phyloP scores from a whole-genome alignment of 2,888 invertebrate species.

The Himalopsyche tibetana region DNA sequence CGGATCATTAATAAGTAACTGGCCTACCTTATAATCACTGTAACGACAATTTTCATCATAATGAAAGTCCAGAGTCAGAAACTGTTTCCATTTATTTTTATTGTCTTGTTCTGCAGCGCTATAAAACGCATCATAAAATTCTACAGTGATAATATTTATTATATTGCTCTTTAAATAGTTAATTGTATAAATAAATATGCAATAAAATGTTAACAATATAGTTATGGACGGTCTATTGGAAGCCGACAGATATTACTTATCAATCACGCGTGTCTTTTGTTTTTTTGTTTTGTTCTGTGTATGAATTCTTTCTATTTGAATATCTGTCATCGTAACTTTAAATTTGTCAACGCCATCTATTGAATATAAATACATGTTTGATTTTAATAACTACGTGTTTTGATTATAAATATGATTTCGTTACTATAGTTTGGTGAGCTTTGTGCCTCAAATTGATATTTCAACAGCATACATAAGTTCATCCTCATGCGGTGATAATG shows the following conservation, averaged over 20 bases:
- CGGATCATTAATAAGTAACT: too few relatives aligned
- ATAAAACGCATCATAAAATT: not conserved
- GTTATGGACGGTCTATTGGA: too few relatives aligned
- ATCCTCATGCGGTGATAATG: not conserved
- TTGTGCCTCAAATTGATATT: not conserved
- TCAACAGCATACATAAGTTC: not conserved
- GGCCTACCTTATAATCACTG: too few relatives aligned
- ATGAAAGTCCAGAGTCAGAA: too few relatives aligned
- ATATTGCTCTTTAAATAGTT: conserved; percentile 2
- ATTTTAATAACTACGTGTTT: conserved; percentile 4
- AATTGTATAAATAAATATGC: not conserved
- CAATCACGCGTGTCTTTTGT: too few relatives aligned
- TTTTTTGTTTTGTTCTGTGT: too few relatives aligned
- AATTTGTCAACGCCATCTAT: not conserved
- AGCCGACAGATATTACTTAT: too few relatives aligned
- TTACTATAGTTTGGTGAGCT: not conserved
- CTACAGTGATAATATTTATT: not conserved
- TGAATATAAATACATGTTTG: conserved; percentile 20
- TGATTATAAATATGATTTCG: not conserved
- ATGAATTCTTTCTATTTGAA: conserved; percentile 10
- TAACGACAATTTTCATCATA: too few relatives aligned
- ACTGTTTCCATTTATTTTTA: not conserved
- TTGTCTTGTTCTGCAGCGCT: not conserved
- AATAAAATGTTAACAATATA: not conserved
- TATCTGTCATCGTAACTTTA: conserved; percentile 18